Evolutionary conservation across 30 jellyfish, hydroid and myxozoan species (phyloP).

Genomic region (Chrysaora quinquecirrha): DNA sequence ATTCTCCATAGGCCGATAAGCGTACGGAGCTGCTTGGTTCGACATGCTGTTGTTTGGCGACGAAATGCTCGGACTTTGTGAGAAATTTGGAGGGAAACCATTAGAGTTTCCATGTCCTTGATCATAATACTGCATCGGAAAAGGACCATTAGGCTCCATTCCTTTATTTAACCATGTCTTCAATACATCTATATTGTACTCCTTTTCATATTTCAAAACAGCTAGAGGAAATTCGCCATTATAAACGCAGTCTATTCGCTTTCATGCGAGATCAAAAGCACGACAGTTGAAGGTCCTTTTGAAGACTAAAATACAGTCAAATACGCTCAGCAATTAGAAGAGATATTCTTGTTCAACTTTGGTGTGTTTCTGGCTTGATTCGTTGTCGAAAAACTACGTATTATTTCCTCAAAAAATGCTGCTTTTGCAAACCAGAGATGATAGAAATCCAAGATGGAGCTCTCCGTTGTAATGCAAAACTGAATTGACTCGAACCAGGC

Average conservation of each 20-base stretch:
- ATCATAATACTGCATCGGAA: slow-evolving; percentile 78
- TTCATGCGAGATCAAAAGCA: neutral
- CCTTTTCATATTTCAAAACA: slow-evolving; percentile 41
- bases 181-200: slow-evolving; percentile 25
- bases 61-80: slow-evolving; percentile 76
- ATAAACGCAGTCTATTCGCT: slow-evolving; percentile 24
- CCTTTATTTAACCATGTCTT: slow-evolving; percentile 54
- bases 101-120: slow-evolving; percentile 79
- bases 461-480: slow-evolving; percentile 95
- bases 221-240: slow-evolving; percentile 53
- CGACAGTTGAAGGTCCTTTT: slow-evolving; percentile 8
- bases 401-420: neutral
- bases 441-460: slow-evolving; percentile 92
- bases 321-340: slow-evolving; percentile 22
- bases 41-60: slow-evolving; percentile 72
- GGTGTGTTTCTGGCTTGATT: neutral
- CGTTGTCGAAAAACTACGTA: neutral
- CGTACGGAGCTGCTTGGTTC: slow-evolving; percentile 72
- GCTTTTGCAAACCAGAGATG: slow-evolving; percentile 23
- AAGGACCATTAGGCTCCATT: slow-evolving; percentile 85
- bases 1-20: slow-evolving; percentile 74
- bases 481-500: slow-evolving; percentile 97
- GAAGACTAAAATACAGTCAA: slow-evolving; percentile 17
- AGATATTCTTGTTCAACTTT: neutral
- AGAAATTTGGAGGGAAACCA: slow-evolving; percentile 75